Evolutionary conservation across 2,797 vertebrate species (phyloP), one percentile per base, ranked within the genome.

Genomic region (Labeo calbasu): DNA sequence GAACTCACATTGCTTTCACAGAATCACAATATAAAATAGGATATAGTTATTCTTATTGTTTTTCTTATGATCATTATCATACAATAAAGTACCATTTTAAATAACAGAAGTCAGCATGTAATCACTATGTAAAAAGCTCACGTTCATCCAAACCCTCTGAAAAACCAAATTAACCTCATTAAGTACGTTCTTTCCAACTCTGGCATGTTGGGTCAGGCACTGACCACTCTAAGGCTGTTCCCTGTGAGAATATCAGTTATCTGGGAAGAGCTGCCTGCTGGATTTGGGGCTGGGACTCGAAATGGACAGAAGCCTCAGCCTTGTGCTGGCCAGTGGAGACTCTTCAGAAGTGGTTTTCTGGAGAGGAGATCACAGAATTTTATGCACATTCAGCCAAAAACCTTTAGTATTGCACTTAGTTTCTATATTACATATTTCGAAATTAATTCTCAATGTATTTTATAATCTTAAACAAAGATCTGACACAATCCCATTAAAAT

Each of bases 251-350:
- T n/a, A 1, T 12, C 43, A 15, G 12, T 14, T 1, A 25, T 63
- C 17, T 19, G 5, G 15, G 28, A 83, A 87, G 28, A 86, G 85
- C 40, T 77, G 57, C 8, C 75, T 57, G 65, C 43, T 0, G 11
- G 43, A 51, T 79, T 69, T 87, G 6, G 81, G 40, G 11, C 12
- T 53, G n/a, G 51, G 21, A 55, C 78, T 78, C 0, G 70, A 5
- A 7, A 85, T 79, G 51, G 83, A 85, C 59, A 87, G 48, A 17
- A 12, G 17, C 7, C 43, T 53, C 55, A 88, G 73, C 13, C 19
- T 48, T 25, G 87, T 19, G 81, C 83, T 75, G 23, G 66, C 65
- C 73, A 81, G n/a, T 1, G 87, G 84, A 65, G 83, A 84, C 15
- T 85, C 76, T 71, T 78, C 76, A 5, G 66, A 51, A 79, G 66